Base-by-base conservation (phyloP, 2,888 invertebrate species). In the Diogma glabrata region DNA sequence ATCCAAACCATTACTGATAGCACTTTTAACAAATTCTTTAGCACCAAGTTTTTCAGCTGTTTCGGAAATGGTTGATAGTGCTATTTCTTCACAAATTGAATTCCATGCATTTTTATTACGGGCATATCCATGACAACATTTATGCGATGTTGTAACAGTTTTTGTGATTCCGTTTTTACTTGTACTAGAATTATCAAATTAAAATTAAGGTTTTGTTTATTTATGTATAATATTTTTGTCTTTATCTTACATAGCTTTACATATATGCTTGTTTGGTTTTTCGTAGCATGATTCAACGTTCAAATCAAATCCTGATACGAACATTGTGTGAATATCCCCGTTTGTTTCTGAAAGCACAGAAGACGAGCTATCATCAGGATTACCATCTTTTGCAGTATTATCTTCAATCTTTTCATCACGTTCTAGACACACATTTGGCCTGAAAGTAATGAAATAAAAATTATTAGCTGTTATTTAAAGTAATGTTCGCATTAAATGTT, bases 71-170 rank as follows among this genome's bases (percentile, higher is more conserved):
- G 74, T 68, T 61, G 76, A 75, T 55, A 81, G 70, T 51, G 78
- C 75, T 19, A 79, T 74, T 71, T 73, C 64, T 52, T 66, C 69
- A 57, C 78, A 78, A 28, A 72, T 73, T 49, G 66, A 63, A 51
- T 67, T 65, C n/a, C 65, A 65, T 36, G 65, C 64, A 14, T 65
- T 65, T 53, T 64, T 66, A 52, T 62, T 61, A 49, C 78, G 70
- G 51, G 75, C 70, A 64, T 70, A 82, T 33, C 84, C 84, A 61
- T 77, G 75, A 63, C 84, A 85, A 63, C 84, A 85, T 63, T 81
- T 78, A 57, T 81, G 77, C 17, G 75, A 75, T 47, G 80, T 74
- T 12, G 74, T 75, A 56, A 78, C 67, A 3, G 78, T 81, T 64
- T 78, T 80, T 57, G 75, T 75, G 30, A 76, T 73, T 17, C 78